A percentile compares a stretch with the other conserved stretches of the same genome.
phyloP scores from a whole-genome alignment of 2,797 vertebrate genomes.

The Peromyscus eremicus region DNA sequence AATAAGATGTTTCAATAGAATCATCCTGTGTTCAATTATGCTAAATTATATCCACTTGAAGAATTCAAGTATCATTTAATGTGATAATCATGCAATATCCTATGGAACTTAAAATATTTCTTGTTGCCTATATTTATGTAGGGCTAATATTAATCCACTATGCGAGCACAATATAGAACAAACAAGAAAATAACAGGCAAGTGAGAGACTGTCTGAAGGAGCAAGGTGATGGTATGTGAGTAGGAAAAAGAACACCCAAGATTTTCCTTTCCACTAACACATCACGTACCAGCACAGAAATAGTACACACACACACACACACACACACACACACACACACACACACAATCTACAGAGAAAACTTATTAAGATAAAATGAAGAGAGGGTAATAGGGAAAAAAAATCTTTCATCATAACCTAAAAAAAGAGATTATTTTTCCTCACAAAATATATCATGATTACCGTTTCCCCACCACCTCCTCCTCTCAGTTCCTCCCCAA shows the following conservation, averaged over 20 bases:
- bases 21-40: conserved; percentile 58
- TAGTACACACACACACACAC: not conserved
- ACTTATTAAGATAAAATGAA: not conserved
- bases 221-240: not conserved
- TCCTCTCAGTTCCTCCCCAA: no score
- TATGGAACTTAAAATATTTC: not conserved
- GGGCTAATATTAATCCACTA: not conserved
- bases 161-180: not conserved
- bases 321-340: not conserved
- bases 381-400: not conserved
- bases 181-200: not conserved
- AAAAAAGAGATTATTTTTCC: not conserved
- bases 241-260: not conserved
- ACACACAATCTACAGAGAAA: not conserved
- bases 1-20: conserved; percentile 27
- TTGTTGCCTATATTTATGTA: not conserved
- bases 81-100: not conserved
- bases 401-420: not conserved
- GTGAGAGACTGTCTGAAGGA: not conserved
- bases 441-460: not conserved
- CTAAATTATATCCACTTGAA: conserved; percentile 63
- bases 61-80: conserved; percentile 31
- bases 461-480: not conserved
- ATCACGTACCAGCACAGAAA: not conserved
- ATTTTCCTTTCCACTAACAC: not conserved